Conservation (phyloP, 2,113 vertebrate species). For the Poeciliopsis prolifica region DNA sequence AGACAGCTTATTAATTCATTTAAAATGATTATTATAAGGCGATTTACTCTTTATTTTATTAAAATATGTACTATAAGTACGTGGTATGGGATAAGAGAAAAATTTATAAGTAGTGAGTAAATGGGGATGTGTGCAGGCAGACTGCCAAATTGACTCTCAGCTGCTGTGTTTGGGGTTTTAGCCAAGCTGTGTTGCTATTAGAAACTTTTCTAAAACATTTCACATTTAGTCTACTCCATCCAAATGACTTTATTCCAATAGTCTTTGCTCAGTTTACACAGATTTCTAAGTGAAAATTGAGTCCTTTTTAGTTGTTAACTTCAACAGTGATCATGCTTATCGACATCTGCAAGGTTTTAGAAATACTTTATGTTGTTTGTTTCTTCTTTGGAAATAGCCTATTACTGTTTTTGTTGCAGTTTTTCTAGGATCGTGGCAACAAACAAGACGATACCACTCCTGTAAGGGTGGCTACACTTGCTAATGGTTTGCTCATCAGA, state of each 20-base stretch:
- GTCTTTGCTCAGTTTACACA: neutral
- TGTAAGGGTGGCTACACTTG: neutral
- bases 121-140: neutral
- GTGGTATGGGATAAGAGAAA: neutral
- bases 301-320: neutral
- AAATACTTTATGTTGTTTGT: neutral
- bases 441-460: neutral
- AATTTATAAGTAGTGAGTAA: neutral
- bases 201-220: neutral
- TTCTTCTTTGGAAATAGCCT: neutral
- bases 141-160: neutral
- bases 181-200: neutral
- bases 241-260: neutral
- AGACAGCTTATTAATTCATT: too few relatives aligned
- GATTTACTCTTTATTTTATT: neutral
- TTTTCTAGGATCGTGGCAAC: too few relatives aligned
- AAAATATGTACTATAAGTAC: neutral
- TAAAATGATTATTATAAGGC: too few relatives aligned
- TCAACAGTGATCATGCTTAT: neutral
- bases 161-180: too few relatives aligned
- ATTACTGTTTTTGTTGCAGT: neutral
- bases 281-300: neutral
- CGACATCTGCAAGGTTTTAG: neutral
- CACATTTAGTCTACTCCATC: neutral
- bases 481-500: neutral